phyloP scores from a whole-genome alignment of 2,888 invertebrate species.

The Anagyrus pseudococci region DNA sequence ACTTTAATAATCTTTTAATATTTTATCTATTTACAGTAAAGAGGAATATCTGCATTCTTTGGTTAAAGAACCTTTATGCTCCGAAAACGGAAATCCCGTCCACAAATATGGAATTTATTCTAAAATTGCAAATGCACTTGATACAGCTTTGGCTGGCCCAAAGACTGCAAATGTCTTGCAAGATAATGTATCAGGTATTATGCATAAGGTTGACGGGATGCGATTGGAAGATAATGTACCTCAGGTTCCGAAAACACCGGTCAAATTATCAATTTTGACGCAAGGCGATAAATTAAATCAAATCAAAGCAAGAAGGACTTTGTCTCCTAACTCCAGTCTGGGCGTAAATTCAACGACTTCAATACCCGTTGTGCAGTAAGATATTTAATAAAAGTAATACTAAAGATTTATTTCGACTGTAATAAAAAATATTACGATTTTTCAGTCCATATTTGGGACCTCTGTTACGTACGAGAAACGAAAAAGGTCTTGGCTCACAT shows the following conservation, averaged over 20 bases:
- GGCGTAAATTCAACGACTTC: constrained; percentile 43
- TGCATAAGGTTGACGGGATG: constrained; percentile 59
- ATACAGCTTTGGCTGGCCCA: constrained; percentile 41
- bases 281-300: constrained; percentile 69
- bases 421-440: constrained; percentile 15
- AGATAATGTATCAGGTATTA: constrained; percentile 58
- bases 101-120: constrained; percentile 58
- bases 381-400: constrained; percentile 26
- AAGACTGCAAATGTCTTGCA: constrained; percentile 46
- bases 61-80: constrained; percentile 50
- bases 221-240: constrained; percentile 53
- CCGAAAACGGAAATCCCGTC: constrained; percentile 55
- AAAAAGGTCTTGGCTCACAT: constrained; percentile 40
- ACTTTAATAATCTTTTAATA: not conserved
- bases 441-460: constrained; percentile 57
- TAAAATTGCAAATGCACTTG: constrained; percentile 46
- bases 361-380: constrained; percentile 55
- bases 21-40: constrained; percentile 44
- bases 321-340: constrained; percentile 47
- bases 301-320: constrained; percentile 55
- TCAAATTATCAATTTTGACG: constrained; percentile 48
- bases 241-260: constrained; percentile 35
- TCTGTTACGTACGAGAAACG: constrained; percentile 53
- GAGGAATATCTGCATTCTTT: constrained; percentile 53
- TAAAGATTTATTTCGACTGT: not conserved